Evolutionary conservation across 2,797 vertebrate species (phyloP), one percentile per base, ranked within the genome.

Genomic region (Rhyacichthys aspro): DNA sequence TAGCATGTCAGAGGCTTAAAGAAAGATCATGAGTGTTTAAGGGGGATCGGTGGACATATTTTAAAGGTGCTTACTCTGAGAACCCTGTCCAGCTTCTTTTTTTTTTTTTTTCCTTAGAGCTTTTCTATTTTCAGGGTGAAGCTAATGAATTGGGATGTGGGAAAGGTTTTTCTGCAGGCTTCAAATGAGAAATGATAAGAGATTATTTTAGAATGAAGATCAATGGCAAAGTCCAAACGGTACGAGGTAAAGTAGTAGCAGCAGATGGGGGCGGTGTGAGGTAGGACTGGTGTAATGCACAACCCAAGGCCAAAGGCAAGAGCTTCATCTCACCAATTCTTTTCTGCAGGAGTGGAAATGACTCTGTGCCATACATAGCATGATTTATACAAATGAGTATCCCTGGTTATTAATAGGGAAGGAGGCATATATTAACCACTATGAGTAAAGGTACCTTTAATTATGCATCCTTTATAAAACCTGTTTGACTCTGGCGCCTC

Each of bases 181-280:
- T 71, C 82, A 84, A 78, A 74, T 90, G 90, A 89, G 85, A 69
- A 85, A 90, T 90, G 87, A 86, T 87, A 89, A 90, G 89, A 88
- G 86, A 90, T 90, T 90, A 91, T 90, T 92, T 90, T 91, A 91
- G 87, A 86, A 89, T 89, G 81, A 90, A 90, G 90, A 90, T 91
- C 90, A 91, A 90, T 89, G 90, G 84, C 82, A 82, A 78, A 81
- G 84, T 87, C 83, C 76, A 89, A 86, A 84, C 78, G 68, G 47
- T 86, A 77, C 70, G 76, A 86, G 83, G 60, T 85, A 76, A 63
- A 79, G 81, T 42, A 72, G 85, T 28, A 66, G 66, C 5, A 69
- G 71, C 12, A 72, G 79, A 47, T 63, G 81, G 67, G 73, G 63
- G 62, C 74, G 49, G 63, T 65, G 74, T 82, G 84, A 88, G 83